Evolutionary conservation across 2,113 vertebrate species (phyloP), one percentile per base, ranked within the genome.

Genomic region (Ictalurus punctatus): DNA sequence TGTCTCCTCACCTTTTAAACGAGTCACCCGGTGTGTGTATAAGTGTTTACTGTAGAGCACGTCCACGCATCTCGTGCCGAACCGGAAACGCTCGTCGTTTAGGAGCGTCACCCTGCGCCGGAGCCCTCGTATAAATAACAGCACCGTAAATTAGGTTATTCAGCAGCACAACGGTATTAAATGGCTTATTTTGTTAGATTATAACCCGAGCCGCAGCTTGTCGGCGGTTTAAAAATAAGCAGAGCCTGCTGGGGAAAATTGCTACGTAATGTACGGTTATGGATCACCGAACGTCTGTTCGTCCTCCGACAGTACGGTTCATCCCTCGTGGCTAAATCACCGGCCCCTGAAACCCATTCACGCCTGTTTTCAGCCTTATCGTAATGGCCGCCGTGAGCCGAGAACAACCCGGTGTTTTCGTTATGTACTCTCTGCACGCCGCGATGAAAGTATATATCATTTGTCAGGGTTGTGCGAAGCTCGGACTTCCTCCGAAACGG

Each of bases 211-310:
- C 91, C 94, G 92, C 92, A 92, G 58, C 86, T 83, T 91, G 92
- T 88, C 93, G 94, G 93, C 92, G 93, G 93, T 95, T 95, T 93
- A 86, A 87, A 92, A 89, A 65, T 40, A 74, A 10, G 21, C 30
- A 87, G 54, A 6, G 27, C 21, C 21, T 76, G 74, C 76, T 67
- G 19, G 40, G 4, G 21, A 84, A 89, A 81, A 92, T 88, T 34
- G 52, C 90, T 63, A 80, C 54, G 54, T 85, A 74, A 10, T 90
- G 52, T n/a, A 84, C 67, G 25, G n/a, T 34, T 84, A 40, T 71
- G 86, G 83, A 59, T 54, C 86, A 25, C 44, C 6, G 74, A 82
- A 48, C 25, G 23, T 56, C 69, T 82, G 21, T 8, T 69, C 48
- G 4, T 87, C 30, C 79, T 34, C 78, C 16, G 30, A 44, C 79